Evolutionary conservation across 2,888 invertebrate species (phyloP).

Genomic region (Monopis laevigella): DNA sequence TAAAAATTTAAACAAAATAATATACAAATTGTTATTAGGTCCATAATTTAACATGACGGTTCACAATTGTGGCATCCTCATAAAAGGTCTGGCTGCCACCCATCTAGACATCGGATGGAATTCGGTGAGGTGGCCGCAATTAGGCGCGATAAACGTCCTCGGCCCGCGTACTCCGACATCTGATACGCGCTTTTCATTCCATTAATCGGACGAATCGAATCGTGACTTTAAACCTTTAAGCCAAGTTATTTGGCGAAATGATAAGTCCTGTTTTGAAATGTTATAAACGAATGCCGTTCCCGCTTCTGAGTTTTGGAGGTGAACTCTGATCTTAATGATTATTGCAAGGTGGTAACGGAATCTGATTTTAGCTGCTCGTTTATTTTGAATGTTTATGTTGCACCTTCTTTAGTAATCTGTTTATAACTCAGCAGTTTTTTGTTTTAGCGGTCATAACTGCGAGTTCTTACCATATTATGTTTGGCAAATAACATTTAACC

Average conservation of each 20-base stretch:
- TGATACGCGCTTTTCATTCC: conserved; percentile 37
- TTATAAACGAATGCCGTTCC: neutral
- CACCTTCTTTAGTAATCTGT: conserved; percentile 37
- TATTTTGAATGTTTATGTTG: conserved; percentile 48
- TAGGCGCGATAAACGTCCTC: conserved; percentile 53
- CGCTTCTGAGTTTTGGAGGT: neutral
- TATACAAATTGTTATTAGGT: no score
- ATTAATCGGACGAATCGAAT: conserved; percentile 50
- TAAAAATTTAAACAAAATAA: no score
- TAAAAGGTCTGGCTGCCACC: conserved; percentile 31
- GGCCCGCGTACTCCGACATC: neutral
- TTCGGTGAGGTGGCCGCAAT: conserved; percentile 55
- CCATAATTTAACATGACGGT: neutral
- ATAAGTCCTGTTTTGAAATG: conserved; percentile 3
- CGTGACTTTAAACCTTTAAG: conserved; percentile 5
- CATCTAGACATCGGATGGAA: conserved; percentile 38
- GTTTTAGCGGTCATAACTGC: no score
- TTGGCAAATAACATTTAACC: no score
- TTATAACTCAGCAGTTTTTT: no score
- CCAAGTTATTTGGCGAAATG: conserved; percentile 3
- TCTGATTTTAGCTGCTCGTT: conserved; percentile 48
- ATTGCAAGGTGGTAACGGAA: conserved; percentile 25
- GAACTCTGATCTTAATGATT: neutral
- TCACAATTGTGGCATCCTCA: conserved; percentile 2
- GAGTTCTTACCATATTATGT: no score